Percentiles rank a stretch among this genome's conserved stretches.
Conservation (phyloP, 2,888 invertebrate species). For the Pasiphila rectangulata region DNA sequence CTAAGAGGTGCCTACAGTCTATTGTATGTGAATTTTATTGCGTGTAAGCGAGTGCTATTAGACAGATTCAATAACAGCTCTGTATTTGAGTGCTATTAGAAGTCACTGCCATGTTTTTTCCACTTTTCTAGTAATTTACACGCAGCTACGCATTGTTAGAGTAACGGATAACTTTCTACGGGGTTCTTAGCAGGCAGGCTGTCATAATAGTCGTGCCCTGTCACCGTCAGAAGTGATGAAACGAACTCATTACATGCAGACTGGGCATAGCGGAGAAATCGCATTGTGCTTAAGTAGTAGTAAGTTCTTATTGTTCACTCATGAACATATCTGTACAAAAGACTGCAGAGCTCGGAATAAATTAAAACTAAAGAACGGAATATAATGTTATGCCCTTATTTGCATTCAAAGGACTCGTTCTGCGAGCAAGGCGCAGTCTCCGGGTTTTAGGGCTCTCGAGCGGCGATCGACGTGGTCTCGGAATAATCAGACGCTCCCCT, state of each 20-base stretch:
- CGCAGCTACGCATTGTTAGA: conserved; percentile 24
- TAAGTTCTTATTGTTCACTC: conserved; percentile 26
- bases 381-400: conserved; percentile 57
- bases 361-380: conserved; percentile 42
- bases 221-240: conserved; percentile 39
- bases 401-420: conserved; percentile 59
- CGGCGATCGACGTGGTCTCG: conserved; percentile 66
- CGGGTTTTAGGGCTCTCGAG: conserved; percentile 69
- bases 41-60: background rate
- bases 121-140: conserved; percentile 10
- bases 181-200: conserved; percentile 28
- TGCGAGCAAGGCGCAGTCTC: conserved; percentile 38
- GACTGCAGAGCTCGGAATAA: conserved; percentile 39
- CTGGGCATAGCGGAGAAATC: conserved; percentile 39
- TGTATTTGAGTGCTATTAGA: conserved; percentile 4
- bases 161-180: conserved; percentile 28
- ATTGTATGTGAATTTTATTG: background rate
- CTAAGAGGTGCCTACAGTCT: no score
- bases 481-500: conserved; percentile 77
- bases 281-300: conserved; percentile 27
- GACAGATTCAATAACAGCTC: conserved; percentile 4
- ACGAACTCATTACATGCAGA: conserved; percentile 40
- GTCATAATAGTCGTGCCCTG: conserved; percentile 36
- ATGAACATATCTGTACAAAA: conserved; percentile 25
- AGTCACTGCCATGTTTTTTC: conserved; percentile 10